phyloP scores from a whole-genome alignment of 2,797 vertebrate species.

The Sebastes nivosus region DNA sequence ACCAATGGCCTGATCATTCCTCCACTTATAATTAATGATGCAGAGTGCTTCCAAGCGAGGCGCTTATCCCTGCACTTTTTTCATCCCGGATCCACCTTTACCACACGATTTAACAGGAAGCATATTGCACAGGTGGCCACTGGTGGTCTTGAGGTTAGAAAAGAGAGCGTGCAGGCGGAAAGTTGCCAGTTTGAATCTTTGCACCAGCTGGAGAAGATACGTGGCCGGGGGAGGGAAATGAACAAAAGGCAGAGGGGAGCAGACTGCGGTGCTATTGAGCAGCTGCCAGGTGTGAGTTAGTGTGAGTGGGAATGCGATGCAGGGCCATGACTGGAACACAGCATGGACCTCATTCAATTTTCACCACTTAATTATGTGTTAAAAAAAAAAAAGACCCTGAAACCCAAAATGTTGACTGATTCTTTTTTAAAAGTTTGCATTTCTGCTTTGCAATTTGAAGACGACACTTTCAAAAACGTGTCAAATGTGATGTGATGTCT shows the following conservation, averaged over 20 bases:
- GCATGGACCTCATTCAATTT: neutral
- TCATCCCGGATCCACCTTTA: neutral
- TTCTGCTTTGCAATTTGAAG: neutral
- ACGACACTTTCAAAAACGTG: neutral
- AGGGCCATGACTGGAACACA: neutral
- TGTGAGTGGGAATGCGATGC: neutral
- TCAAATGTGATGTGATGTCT: neutral
- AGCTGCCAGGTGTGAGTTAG: constrained; percentile 22
- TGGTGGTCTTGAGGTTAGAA: neutral
- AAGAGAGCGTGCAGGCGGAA: neutral
- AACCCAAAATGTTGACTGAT: neutral
- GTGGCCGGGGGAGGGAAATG: neutral
- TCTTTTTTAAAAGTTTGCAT: neutral
- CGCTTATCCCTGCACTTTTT: constrained; percentile 1
- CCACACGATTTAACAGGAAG: neutral
- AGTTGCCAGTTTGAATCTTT: constrained; percentile 8
- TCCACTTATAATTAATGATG: constrained; percentile 51
- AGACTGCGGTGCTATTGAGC: neutral
- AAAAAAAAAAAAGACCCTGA: neutral
- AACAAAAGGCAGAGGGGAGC: constrained; percentile 1
- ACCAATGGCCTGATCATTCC: constrained; percentile 44
- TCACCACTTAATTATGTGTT: neutral
- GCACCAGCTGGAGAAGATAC: constrained; percentile 23
- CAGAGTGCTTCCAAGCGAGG: constrained; percentile 3
- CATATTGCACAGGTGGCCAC: constrained; percentile 10